These are phyloP conservation scores for Micromussa lordhowensis DNA, from an alignment of 92 coral and sea anemone species.

Conservation along the genomic window DNA sequence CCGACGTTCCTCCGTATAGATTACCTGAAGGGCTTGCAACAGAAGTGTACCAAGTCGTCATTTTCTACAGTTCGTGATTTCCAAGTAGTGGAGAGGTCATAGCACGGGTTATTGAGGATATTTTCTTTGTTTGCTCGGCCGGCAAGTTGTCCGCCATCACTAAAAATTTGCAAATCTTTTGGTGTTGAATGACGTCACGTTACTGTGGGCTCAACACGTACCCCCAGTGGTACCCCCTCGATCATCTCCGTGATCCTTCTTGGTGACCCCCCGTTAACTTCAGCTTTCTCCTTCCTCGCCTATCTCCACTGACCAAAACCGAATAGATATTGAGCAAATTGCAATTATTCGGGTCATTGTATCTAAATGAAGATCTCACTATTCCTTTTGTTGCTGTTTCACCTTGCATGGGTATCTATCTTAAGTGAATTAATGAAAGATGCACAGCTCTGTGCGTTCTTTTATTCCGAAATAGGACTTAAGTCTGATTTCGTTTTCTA, in stretches of 20 bases:
- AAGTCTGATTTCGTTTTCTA: neutral
- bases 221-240: neutral
- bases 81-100: neutral
- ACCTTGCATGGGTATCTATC: neutral
- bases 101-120: neutral
- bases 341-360: neutral
- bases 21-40: constrained; percentile 77
- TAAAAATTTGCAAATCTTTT: constrained; percentile 15
- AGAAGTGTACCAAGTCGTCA: constrained; percentile 88
- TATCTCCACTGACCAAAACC: neutral
- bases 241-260: neutral
- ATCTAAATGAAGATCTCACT: neutral
- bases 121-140: constrained; percentile 28
- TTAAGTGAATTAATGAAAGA: neutral
- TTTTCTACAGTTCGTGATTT: constrained; percentile 43
- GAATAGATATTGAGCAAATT: neutral
- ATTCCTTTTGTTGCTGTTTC: neutral
- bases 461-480: neutral
- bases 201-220: neutral
- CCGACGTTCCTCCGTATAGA: constrained; percentile 23
- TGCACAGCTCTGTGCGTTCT: neutral
- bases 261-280: neutral
- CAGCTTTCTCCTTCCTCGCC: neutral
- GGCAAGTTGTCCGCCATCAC: constrained; percentile 28
- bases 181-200: constrained; percentile 37